Conservation (phyloP, 1,140 invertebrate species). For the Drosophila ficusphila region DNA sequence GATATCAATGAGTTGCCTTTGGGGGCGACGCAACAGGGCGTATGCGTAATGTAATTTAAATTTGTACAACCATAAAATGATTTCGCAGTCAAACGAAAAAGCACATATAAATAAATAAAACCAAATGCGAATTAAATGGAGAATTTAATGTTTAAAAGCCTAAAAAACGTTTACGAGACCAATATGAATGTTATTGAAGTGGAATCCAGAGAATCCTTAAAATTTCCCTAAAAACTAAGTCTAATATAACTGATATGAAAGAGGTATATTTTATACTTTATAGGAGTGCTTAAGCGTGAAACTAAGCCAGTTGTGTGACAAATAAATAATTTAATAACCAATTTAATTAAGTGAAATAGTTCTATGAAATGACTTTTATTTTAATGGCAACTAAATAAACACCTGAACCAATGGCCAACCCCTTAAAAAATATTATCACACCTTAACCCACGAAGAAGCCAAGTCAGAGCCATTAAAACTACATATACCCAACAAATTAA, state of each 20-base stretch:
- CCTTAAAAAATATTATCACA: constrained; percentile 36
- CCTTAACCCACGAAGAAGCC: constrained; percentile 9
- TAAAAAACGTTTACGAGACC: not conserved
- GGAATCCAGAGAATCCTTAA: too few relatives aligned
- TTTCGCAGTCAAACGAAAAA: constrained; percentile 17
- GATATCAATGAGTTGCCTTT: constrained; percentile 27
- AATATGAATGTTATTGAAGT: constrained; percentile 5
- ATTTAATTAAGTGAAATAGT: not conserved
- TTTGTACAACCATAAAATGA: constrained; percentile 28
- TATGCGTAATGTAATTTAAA: constrained; percentile 47
- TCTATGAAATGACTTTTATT: not conserved
- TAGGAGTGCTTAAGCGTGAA: not conserved
- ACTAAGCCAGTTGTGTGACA: not conserved
- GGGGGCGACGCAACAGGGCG: constrained; percentile 36
- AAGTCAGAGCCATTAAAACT: constrained; percentile 26
- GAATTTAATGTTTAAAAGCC: constrained; percentile 1
- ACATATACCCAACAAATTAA: constrained; percentile 41
- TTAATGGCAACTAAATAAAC: constrained; percentile 13
- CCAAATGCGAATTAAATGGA: constrained; percentile 13
- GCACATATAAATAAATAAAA: constrained; percentile 20
- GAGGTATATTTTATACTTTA: too few relatives aligned
- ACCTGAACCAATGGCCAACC: constrained; percentile 9
- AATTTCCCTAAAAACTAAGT: too few relatives aligned
- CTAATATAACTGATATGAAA: too few relatives aligned
- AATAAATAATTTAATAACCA: not conserved